Evolutionary conservation across 35 echinoderm and acorn worm species (phyloP), one percentile per base, ranked within the genome.

Genomic region (Stichopus chloronotus): DNA sequence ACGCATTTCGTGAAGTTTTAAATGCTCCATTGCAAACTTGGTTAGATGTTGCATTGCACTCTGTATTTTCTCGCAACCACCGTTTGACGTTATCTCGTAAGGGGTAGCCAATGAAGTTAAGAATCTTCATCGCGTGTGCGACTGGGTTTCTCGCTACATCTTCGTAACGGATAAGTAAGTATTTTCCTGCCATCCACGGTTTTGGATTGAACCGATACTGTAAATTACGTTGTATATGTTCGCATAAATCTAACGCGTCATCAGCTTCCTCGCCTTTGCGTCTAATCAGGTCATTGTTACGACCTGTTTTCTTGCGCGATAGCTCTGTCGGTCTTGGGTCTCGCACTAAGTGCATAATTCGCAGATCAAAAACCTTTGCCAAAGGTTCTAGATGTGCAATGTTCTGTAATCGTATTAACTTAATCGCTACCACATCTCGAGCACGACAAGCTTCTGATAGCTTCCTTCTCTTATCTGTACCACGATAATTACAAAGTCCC

Each of bases 111-210:
- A 78, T 25, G 23, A 94, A 94, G 5, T 94, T 24, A 13, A 83
- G 86, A 20, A 91, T 30, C 25, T 91, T 79, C 43, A 17, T 61
- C 8, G 87, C 78, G 13, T 57, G 19, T 59, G 86, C n/a, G 30
- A 58, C 11, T 25, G 93, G 93, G 52, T 19, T 25, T 17, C 14
- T 21, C 23, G 78, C 93, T 72, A 91, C 53, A 55, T 94, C 93
- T 72, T 94, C 93, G 22, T 84, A 94, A 14, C 93, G 88, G 19
- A 94, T 79, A 0, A 94, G 78, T 59, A 71, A 43, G 60, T 91
- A 94, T 8, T 59, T 83, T 21, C 93, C 87, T 25, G 52, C 60
- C 20, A 94, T 16, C 93, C 93, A 94, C 8, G 83, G 54, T 7
- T 88, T 88, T 54, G 60, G 20, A 56, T 91, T 72, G 23, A 77